Conservation (phyloP, 2,888 invertebrate genomes). For the Microdon myrmicae region DNA sequence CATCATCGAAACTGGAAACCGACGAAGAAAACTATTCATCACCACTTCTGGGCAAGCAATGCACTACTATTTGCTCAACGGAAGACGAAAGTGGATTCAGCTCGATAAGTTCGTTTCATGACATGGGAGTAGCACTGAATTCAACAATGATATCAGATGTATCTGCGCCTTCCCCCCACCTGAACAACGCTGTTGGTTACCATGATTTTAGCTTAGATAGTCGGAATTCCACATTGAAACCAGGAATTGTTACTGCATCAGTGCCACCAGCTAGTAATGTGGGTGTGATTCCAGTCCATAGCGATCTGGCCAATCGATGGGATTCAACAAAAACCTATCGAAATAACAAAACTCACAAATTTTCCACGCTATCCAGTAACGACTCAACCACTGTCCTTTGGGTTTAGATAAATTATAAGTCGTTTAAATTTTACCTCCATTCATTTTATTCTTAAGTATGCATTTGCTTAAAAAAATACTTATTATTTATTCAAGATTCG, state of each 20-base stretch:
- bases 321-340: conserved; percentile 61
- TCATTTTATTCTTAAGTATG: conserved; percentile 22
- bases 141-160: conserved; percentile 57
- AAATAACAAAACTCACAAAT: conserved; percentile 61
- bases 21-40: conserved; percentile 60
- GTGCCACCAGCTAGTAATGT: conserved; percentile 53
- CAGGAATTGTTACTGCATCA: conserved; percentile 30
- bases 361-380: conserved; percentile 63
- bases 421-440: conserved; percentile 3
- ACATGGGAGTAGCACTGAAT: conserved; percentile 75
- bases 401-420: conserved; percentile 55
- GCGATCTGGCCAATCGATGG: conserved; percentile 56
- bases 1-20: conserved; percentile 63
- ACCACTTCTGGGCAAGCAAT: conserved; percentile 37
- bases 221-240: conserved; percentile 64
- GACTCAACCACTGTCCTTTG: conserved; percentile 63
- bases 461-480: conserved; percentile 24
- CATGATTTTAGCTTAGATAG: conserved; percentile 56
- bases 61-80: conserved; percentile 58
- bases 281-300: conserved; percentile 59
- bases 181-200: conserved; percentile 42
- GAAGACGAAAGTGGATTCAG: conserved; percentile 89
- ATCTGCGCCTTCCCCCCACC: conserved; percentile 43
- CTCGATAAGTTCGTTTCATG: conserved; percentile 86
- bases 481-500: conserved; percentile 40